Base-by-base conservation (phyloP, 92 coral and sea anemone species). In the Virgularia gustaviana region DNA sequence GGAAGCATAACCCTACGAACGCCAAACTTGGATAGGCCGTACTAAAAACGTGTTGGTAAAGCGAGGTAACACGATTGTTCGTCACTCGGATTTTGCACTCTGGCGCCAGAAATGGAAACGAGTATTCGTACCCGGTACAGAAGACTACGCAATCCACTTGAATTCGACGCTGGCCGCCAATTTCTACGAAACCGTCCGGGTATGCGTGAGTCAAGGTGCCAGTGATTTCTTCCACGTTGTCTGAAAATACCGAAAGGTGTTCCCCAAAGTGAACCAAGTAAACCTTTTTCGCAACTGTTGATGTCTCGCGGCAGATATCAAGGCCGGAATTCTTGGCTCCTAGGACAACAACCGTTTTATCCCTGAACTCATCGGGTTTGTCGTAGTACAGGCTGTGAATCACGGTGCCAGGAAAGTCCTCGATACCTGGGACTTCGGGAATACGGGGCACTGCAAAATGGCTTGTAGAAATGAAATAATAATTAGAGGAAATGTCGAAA, bases 331-430 rank as follows among this genome's bases (percentile, higher is more conserved):
- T 56, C 6, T 71, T 87, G 0, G 89, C 89, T n/a, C 97, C 97
- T 7, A 91, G 57, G 37, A 91, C 54, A 47, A 91, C 86, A 13
- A 88, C 88, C 18, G 55, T 75, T 75, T 76, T 76, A 22, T 71
- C 87, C 36, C 71, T 47, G 67, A 83, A 91, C 29, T 30, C 49
- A 9, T 83, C 87, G 41, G 95, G 95, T 49, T 51, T 76, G 5
- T 94, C 71, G 74, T 91, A 91, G 37, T 67, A 57, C 66, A 88
- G 85, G 74, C 97, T 91, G 83, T 91, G 97, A 71, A 84, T 74
- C 4, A 88, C 78, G 4, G 36, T 75, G 13, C 97, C 97, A 67
- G 85, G 87, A 78, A 91, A 91, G 35, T 62, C 55, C 25, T 79
- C 74, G 19, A 91, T 45, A 22, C 97, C 97, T 37, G 83, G 86